Evolutionary conservation across 92 coral and sea anemone species (phyloP).

Genomic region (Diadumene lineata): DNA sequence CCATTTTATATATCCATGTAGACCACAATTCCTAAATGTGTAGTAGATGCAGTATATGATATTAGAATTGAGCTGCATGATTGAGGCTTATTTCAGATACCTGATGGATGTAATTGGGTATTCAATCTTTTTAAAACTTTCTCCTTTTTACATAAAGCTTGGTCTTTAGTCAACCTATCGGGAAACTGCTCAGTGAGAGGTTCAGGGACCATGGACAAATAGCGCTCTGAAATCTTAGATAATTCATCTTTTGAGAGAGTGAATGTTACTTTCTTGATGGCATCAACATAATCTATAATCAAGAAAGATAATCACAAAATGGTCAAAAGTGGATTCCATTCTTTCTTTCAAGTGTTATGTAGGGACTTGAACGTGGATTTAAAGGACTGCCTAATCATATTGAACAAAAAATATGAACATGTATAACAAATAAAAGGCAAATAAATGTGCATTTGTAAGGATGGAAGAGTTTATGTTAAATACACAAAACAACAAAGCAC

Average conservation of each 20-base stretch:
- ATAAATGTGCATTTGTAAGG: too few species aligned
- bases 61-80: neutral
- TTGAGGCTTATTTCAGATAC: neutral
- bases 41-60: too few species aligned
- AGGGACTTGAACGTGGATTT: neutral
- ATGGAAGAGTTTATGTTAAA: neutral
- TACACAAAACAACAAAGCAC: neutral
- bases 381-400: neutral
- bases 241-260: neutral
- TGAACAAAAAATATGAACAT: neutral
- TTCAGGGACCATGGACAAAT: constrained; percentile 1
- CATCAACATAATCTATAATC: constrained; percentile 15
- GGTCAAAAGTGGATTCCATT: neutral
- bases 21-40: neutral
- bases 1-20: neutral
- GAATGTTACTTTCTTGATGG: constrained; percentile 12
- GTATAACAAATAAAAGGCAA: too few species aligned
- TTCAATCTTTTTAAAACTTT: neutral
- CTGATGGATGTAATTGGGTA: constrained; percentile 1
- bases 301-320: neutral
- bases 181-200: constrained; percentile 16
- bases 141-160: neutral
- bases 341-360: neutral
- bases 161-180: neutral
- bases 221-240: neutral